A percentile compares a stretch with the other conserved stretches of the same genome.
These are phyloP conservation scores for Spea bombifrons DNA, from an alignment of 2,113 vertebrate genomes.

Conservation along the genomic window DNA sequence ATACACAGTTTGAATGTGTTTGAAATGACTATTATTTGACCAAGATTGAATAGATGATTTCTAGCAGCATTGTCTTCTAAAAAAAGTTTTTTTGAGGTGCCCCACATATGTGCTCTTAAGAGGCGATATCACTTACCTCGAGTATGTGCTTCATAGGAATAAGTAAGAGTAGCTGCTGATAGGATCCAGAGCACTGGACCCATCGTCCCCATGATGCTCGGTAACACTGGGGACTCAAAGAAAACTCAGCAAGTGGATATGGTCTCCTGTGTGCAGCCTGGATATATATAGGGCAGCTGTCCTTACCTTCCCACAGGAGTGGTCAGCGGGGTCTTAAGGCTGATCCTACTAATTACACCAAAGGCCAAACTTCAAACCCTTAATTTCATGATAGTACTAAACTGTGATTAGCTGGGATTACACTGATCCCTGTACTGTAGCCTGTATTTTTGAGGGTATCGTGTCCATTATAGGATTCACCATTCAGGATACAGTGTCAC, in stretches of 20 bases:
- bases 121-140: constrained; percentile 13
- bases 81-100: too few relatives aligned
- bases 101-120: neutral
- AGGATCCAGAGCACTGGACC: constrained; percentile 29
- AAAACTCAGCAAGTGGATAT: neutral
- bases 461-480: constrained; percentile 26
- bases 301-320: neutral
- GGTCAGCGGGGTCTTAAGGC: constrained; percentile 1
- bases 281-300: constrained; percentile 11
- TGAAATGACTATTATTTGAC: too few relatives aligned
- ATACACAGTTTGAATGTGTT: too few relatives aligned
- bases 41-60: too few relatives aligned
- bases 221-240: neutral
- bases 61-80: too few relatives aligned
- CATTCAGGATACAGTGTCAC: neutral
- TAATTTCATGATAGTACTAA: constrained; percentile 11
- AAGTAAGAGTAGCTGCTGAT: neutral
- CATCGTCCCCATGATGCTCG: constrained; percentile 36
- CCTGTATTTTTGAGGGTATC: constrained; percentile 7
- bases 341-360: constrained; percentile 36
- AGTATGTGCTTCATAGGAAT: neutral
- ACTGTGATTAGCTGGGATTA: constrained; percentile 23
- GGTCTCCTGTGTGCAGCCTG: neutral
- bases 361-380: constrained; percentile 4
- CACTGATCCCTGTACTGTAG: constrained; percentile 18